These are phyloP conservation scores for Acrobasis suavella DNA, from an alignment of 2,888 invertebrate species.

Conservation along the genomic window DNA sequence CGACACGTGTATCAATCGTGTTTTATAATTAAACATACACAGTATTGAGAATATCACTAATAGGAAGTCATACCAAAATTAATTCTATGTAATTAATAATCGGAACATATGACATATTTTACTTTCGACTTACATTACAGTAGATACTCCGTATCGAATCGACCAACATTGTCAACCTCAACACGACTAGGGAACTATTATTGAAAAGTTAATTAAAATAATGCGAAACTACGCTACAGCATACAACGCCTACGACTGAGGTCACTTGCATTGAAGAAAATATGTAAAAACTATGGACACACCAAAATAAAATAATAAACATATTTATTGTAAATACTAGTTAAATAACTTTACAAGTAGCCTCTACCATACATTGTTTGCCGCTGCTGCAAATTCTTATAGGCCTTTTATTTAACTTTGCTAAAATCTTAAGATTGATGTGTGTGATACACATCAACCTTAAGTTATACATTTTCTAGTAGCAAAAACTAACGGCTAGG, in stretches of 20 bases:
- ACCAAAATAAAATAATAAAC: background rate
- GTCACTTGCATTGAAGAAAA: slow-evolving; percentile 9
- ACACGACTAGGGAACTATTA: slow-evolving; percentile 12
- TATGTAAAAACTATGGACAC: slow-evolving; percentile 8
- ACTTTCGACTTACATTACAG: slow-evolving; percentile 8
- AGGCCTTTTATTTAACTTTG: slow-evolving; percentile 9
- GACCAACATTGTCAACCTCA: slow-evolving; percentile 1
- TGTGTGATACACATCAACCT: background rate
- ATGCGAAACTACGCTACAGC: background rate
- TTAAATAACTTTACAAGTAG: background rate
- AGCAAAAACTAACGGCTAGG: background rate
- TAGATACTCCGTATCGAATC: slow-evolving; percentile 1
- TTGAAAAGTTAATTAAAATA: background rate
- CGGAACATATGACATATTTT: slow-evolving; percentile 25
- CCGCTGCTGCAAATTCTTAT: slow-evolving; percentile 1
- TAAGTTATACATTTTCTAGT: background rate
- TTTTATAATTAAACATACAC: slow-evolving; percentile 28
- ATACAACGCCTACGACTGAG: slow-evolving; percentile 7
- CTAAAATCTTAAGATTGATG: too few species aligned
- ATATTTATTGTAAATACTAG: slow-evolving; percentile 3
- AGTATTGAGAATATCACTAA: slow-evolving; percentile 35
- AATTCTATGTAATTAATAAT: slow-evolving; percentile 32
- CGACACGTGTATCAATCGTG: slow-evolving; percentile 26
- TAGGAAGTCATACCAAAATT: slow-evolving; percentile 40
- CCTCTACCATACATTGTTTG: background rate